These are phyloP conservation scores for Chaetorhynchus papuensis DNA, from an alignment of 2,113 vertebrate genomes.

Conservation along the genomic window DNA sequence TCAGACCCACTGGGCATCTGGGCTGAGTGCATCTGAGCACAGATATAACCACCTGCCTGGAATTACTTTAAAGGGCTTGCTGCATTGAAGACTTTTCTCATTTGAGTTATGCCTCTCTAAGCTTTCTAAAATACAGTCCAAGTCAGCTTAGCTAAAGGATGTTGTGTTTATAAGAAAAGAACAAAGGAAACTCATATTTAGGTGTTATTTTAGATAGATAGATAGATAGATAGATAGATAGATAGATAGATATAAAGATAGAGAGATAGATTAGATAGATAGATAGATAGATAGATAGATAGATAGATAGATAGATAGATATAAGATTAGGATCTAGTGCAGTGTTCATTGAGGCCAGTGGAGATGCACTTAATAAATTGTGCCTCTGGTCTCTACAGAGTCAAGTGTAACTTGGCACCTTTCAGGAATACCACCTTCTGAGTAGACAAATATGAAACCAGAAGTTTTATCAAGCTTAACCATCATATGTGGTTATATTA, in stretches of 20 bases:
- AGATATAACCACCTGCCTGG: background rate
- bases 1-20: background rate
- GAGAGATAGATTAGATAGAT: background rate
- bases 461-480: background rate
- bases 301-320: background rate
- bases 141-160: background rate
- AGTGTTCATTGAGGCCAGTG: background rate
- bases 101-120: background rate
- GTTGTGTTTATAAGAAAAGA: background rate
- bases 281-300: background rate
- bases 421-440: background rate
- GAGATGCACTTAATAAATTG: background rate
- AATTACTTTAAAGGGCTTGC: background rate
- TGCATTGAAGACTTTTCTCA: background rate
- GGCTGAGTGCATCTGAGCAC: background rate
- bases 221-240: background rate
- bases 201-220: background rate
- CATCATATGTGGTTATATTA: background rate
- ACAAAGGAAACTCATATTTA: background rate
- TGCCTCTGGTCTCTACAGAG: background rate
- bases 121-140: background rate
- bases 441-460: background rate
- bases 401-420: background rate
- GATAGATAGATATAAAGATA: background rate
- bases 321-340: background rate